phyloP scores from a whole-genome alignment of 1,140 invertebrate species.

The Cherax quadricarinatus region DNA sequence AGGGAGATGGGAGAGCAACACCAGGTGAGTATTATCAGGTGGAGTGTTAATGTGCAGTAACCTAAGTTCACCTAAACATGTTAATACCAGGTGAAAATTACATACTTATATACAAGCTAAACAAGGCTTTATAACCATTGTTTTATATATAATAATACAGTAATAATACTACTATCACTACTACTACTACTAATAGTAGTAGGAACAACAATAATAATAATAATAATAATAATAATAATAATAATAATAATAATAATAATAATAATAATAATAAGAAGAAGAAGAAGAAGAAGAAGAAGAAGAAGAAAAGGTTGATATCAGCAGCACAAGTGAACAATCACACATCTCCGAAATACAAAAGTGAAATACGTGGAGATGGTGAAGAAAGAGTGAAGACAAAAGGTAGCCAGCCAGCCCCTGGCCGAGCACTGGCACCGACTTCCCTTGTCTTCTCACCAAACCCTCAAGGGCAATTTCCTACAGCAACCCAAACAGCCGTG shows the following conservation, averaged over 20 bases:
- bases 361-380: background rate
- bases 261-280: too few relatives aligned
- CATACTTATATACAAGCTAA: too few relatives aligned
- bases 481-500: background rate
- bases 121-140: too few relatives aligned
- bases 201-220: background rate
- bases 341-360: background rate
- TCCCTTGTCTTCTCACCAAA: background rate
- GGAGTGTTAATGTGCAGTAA: too few relatives aligned
- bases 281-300: conserved; percentile 19
- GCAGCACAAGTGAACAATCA: background rate
- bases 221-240: conserved; percentile 11
- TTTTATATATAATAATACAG: too few relatives aligned
- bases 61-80: too few relatives aligned
- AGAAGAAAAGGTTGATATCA: conserved; percentile 2
- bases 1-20: too few relatives aligned
- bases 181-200: too few relatives aligned
- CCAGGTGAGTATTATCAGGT: too few relatives aligned
- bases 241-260: background rate
- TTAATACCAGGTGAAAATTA: too few relatives aligned
- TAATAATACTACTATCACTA: too few relatives aligned
- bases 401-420: background rate
- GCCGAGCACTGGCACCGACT: background rate
- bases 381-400: background rate
- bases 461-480: background rate